Conservation (phyloP, 2,113 vertebrate species). For the Vanacampus margaritifer region DNA sequence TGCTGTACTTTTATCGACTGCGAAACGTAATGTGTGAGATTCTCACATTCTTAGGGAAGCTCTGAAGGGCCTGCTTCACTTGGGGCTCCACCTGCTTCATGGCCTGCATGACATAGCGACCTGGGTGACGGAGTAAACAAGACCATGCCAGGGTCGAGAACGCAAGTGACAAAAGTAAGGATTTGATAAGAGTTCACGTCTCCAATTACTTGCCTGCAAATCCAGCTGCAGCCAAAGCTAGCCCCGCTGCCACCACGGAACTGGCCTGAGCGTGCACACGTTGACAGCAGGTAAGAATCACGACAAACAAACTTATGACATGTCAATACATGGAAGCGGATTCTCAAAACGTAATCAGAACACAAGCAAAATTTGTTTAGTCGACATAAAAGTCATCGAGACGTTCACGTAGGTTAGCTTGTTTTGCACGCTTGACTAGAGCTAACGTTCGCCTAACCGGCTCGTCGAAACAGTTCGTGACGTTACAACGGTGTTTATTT, state of each 20-base stretch:
- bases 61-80: constrained; percentile 87
- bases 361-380: neutral
- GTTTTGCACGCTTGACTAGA: neutral
- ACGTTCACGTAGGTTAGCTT: neutral
- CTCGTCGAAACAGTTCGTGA: neutral
- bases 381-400: neutral
- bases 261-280: constrained; percentile 71
- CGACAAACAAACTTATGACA: neutral
- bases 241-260: constrained; percentile 85
- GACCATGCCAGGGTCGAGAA: neutral
- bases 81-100: constrained; percentile 93
- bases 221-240: constrained; percentile 88
- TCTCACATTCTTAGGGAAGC: constrained; percentile 84
- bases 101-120: constrained; percentile 85
- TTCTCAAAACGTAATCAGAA: neutral
- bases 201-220: constrained; percentile 81
- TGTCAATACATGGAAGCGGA: neutral
- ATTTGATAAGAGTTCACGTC: neutral
- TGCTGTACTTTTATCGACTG: too few species aligned
- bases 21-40: neutral
- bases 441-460: constrained; percentile 54
- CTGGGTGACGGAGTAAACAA: constrained; percentile 60
- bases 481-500: accelerated
- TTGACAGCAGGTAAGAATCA: neutral
- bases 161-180: neutral